phyloP scores from a whole-genome alignment of 2,113 vertebrate genomes.

The Leucopsar rothschildi region DNA sequence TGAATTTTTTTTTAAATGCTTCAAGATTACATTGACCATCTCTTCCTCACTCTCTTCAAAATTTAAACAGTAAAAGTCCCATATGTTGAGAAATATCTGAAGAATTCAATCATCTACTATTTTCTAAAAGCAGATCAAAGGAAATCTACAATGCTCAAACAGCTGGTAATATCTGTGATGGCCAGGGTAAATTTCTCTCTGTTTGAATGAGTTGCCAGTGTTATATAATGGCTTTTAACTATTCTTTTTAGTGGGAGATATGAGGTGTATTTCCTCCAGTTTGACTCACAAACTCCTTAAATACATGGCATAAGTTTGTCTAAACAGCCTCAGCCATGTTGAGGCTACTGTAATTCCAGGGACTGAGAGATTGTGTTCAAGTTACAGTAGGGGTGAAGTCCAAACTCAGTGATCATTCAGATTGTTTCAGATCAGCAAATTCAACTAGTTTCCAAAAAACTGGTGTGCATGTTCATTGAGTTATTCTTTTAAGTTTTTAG shows the following conservation, averaged over 20 bases:
- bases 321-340: not conserved
- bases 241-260: not conserved
- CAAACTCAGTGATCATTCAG: not conserved
- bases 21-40: constrained; percentile 27
- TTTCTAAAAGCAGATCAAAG: not conserved
- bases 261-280: not conserved
- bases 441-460: not conserved
- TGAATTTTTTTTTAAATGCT: constrained; percentile 12
- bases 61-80: not conserved
- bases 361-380: not conserved
- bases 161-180: not conserved
- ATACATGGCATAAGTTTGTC: not conserved
- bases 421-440: not conserved
- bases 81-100: not conserved
- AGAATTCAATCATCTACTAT: not conserved
- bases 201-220: not conserved
- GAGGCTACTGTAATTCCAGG: not conserved
- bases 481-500: not conserved
- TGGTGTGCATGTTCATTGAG: not conserved
- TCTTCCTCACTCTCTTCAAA: not conserved
- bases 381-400: not conserved
- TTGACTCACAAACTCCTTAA: not conserved
- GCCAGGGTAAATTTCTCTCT: not conserved
- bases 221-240: not conserved
- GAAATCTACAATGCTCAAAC: not conserved